Evolutionary conservation across 1,140 invertebrate genomes (phyloP).

Genomic region (Drosophila kikkawai): DNA sequence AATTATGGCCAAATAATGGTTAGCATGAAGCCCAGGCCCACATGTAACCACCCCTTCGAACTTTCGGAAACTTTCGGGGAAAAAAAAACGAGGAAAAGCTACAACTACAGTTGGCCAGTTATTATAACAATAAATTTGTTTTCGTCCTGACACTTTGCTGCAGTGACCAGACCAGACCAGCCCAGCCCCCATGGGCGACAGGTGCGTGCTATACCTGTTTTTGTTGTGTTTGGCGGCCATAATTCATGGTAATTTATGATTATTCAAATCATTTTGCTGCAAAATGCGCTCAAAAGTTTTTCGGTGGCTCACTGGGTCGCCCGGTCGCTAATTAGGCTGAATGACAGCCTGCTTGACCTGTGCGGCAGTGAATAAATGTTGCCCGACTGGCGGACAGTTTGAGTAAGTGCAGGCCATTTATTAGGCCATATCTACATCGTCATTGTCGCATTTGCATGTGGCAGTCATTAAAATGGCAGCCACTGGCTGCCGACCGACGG

Average conservation of each 20-base stretch:
- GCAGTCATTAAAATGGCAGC: constrained; percentile 65
- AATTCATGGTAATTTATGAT: constrained; percentile 77
- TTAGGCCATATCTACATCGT: constrained; percentile 68
- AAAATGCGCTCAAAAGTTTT: constrained; percentile 52
- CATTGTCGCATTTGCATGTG: constrained; percentile 75
- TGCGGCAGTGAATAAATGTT: constrained; percentile 51
- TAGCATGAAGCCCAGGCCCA: constrained; percentile 6
- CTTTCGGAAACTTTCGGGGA: constrained; percentile 3
- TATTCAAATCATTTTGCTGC: constrained; percentile 68
- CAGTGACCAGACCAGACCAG: constrained; percentile 37
- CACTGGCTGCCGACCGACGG: neutral
- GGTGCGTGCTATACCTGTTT: constrained; percentile 42
- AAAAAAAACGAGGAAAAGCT: constrained; percentile 9
- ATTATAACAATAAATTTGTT: constrained; percentile 67
- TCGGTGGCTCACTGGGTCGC: constrained; percentile 1
- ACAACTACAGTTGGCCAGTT: constrained; percentile 35
- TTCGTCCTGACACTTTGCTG: constrained; percentile 64
- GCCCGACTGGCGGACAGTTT: constrained; percentile 16
- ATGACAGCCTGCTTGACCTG: constrained; percentile 69
- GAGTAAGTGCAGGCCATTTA: constrained; percentile 75
- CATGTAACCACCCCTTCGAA: constrained; percentile 7
- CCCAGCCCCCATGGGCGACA: constrained; percentile 24
- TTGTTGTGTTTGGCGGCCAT: constrained; percentile 45
- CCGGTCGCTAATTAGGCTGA: constrained; percentile 62
- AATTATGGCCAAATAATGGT: constrained; percentile 60